Percentiles rank a stretch among this genome's conserved stretches.
These are phyloP conservation scores for Desmodus rotundus DNA, from an alignment of 2,113 vertebrate species.

Conservation along the genomic window DNA sequence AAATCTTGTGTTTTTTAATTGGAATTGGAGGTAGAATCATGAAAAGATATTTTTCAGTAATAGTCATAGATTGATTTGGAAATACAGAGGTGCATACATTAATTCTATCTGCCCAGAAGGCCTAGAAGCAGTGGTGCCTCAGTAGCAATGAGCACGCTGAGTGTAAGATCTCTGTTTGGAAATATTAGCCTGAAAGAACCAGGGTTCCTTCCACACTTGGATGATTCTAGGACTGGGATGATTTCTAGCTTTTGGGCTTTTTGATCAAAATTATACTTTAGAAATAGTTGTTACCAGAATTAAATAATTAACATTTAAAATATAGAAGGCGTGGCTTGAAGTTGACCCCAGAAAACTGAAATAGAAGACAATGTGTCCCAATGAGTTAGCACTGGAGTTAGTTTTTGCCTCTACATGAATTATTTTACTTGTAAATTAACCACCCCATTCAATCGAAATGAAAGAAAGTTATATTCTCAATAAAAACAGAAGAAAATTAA, in stretches of 20 bases:
- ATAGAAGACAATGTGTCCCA: background rate
- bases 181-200: background rate
- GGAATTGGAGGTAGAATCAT: background rate
- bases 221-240: background rate
- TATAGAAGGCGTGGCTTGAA: background rate
- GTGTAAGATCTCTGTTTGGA: background rate
- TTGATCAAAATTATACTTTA: background rate
- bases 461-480: background rate
- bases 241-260: background rate
- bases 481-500: constrained; percentile 39
- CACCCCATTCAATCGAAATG: background rate
- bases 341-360: background rate
- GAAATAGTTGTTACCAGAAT: background rate
- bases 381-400: background rate
- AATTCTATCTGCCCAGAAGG: background rate
- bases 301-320: constrained; percentile 14
- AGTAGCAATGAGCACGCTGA: background rate
- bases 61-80: background rate
- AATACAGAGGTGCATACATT: background rate
- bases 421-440: constrained; percentile 33
- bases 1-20: background rate
- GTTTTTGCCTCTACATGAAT: background rate
- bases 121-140: background rate
- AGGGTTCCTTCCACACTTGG: background rate
- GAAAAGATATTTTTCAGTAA: background rate